These are phyloP conservation scores for Desoria tigrina DNA, from an alignment of 2,888 invertebrate species.

Conservation along the genomic window DNA sequence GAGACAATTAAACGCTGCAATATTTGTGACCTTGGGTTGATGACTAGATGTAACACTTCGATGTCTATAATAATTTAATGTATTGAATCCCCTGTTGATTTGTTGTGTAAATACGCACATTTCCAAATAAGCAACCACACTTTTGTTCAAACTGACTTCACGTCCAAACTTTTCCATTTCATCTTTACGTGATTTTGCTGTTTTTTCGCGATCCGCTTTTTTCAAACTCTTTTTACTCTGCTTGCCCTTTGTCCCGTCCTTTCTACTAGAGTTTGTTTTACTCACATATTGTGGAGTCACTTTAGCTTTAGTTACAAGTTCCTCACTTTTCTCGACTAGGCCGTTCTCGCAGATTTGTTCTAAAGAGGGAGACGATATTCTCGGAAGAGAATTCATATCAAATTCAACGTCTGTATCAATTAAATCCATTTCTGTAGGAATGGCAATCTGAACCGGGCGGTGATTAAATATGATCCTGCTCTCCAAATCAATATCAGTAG, in stretches of 20 bases:
- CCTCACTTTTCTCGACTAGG: too few species aligned
- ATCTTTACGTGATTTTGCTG: slow-evolving; percentile 57
- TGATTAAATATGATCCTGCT: too few species aligned
- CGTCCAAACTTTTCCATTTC: slow-evolving; percentile 60
- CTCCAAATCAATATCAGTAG: too few species aligned
- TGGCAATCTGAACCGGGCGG: neutral
- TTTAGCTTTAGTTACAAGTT: too few species aligned
- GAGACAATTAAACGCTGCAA: slow-evolving; percentile 69
- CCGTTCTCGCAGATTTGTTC: too few species aligned
- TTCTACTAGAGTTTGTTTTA: too few species aligned
- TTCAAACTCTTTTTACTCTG: neutral
- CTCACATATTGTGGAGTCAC: too few species aligned
- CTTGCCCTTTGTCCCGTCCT: neutral
- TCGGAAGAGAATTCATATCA: neutral
- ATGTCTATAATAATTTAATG: slow-evolving; percentile 60
- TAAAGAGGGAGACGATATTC: too few species aligned
- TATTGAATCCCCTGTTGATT: slow-evolving; percentile 61
- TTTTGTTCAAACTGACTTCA: slow-evolving; percentile 63
- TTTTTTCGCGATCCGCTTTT: slow-evolving; percentile 13
- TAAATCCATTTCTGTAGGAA: slow-evolving; percentile 30
- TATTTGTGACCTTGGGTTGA: slow-evolving; percentile 56
- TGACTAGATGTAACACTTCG: slow-evolving; percentile 39
- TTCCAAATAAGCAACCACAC: slow-evolving; percentile 68
- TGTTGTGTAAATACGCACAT: slow-evolving; percentile 64
- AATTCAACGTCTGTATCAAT: slow-evolving; percentile 24